Base-by-base conservation (phyloP, 2,888 invertebrate species). In the Ceratothoa steindachneri region DNA sequence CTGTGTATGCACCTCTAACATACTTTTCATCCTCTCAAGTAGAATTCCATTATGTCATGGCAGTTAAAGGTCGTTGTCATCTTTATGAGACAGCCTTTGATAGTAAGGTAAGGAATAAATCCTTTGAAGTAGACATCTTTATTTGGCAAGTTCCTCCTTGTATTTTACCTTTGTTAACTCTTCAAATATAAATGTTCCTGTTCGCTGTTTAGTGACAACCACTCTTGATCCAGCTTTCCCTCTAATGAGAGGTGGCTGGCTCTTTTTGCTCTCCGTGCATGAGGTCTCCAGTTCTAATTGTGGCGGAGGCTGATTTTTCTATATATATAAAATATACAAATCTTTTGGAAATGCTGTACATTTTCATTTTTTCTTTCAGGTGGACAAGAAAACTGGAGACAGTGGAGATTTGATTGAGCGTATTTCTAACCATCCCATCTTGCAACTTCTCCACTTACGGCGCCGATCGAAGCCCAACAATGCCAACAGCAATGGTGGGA, bases 21-120 rank as follows among this genome's bases (percentile, higher is more conserved):
- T 41, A 9, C 15, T 5, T 41, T 41, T 41, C 60, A 60, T 12
- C 19, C n/a, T 2, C 3, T 22, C 2, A 60, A 24, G 60, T 3
- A 12, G 55, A 60, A 60, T 60, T 24, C 24, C 22, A 60, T 4
- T 60, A 4, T 60, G 75, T 76, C 75, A 79, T 79, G 75, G 74
- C 79, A 69, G 73, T 75, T 65, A 72, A 75, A 69, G 73, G 75
- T 71, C 78, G 78, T 29, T 71, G 79, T 41, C 75, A 74, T 53
- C 73, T 79, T 55, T 79, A 79, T 65, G 78, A 79, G 69, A 79
- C 78, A 69, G 78, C 78, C 69, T 79, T 79, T 67, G 78, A 79
- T 69, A 79, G 75, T 65, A 79, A 76, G 79, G 79, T 78, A 30
- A 66, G 68, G 12, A 4, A n/a, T n/a, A n/a, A n/a, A n/a, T n/a